Evolutionary conservation across 2,113 vertebrate genomes (phyloP).

Genomic region (Polypterus bichir): DNA sequence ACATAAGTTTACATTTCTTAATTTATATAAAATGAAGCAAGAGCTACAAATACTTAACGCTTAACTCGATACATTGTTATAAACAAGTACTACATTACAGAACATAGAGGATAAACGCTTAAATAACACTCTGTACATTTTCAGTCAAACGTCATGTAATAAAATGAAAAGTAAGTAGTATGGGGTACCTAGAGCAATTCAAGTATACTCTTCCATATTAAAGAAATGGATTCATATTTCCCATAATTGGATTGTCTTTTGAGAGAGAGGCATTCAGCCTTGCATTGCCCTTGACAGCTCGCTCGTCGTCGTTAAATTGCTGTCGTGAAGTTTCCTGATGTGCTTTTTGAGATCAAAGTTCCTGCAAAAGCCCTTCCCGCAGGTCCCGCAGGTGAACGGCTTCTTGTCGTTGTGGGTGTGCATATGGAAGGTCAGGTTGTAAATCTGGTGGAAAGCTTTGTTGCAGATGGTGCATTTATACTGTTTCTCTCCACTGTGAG

Average conservation of each 20-base stretch:
- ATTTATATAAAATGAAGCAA: constrained; percentile 20
- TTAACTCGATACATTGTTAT: constrained; percentile 37
- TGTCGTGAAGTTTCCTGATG: constrained; percentile 77
- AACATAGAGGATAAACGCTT: constrained; percentile 29
- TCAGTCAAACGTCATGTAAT: background rate
- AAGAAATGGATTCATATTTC: too few relatives aligned
- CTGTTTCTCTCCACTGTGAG: constrained; percentile 82
- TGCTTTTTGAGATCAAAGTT: constrained; percentile 88
- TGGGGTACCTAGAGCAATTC: too few relatives aligned
- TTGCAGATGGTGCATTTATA: constrained; percentile 80
- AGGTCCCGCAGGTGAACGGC: constrained; percentile 74
- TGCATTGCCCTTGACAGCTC: constrained; percentile 66
- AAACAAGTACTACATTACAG: constrained; percentile 24
- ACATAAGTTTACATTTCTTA: constrained; percentile 35
- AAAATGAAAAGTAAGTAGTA: too few relatives aligned
- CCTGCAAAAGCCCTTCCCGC: constrained; percentile 79
- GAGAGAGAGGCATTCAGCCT: constrained; percentile 47
- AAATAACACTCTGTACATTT: constrained; percentile 37
- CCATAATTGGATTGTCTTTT: too few relatives aligned
- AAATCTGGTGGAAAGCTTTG: constrained; percentile 83
- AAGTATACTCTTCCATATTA: too few relatives aligned
- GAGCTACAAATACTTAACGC: constrained; percentile 32
- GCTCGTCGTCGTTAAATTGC: constrained; percentile 41
- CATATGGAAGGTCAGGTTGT: constrained; percentile 84
- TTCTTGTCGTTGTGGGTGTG: constrained; percentile 89